Evolutionary conservation across 1,140 invertebrate species (phyloP).

Genomic region (Tetramorium simillimum): DNA sequence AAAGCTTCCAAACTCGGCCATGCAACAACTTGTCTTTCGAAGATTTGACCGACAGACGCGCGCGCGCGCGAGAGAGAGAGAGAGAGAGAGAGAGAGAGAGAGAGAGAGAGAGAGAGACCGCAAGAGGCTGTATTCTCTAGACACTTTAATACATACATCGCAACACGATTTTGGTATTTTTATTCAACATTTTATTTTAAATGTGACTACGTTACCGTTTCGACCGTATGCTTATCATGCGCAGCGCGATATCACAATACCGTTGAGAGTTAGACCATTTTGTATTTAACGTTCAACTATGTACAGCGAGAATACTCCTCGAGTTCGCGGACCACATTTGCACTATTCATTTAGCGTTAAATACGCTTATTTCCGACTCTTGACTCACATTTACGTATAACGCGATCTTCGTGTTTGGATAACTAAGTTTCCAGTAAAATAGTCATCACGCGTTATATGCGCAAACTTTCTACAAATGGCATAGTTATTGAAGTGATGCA

Average conservation of each 20-base stretch:
- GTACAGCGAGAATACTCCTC: not conserved
- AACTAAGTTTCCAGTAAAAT: constrained; percentile 3
- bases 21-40: not conserved
- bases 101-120: not conserved
- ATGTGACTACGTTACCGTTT: not conserved
- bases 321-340: not conserved
- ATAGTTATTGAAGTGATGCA: not conserved
- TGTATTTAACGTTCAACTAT: constrained; percentile 15
- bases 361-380: not conserved
- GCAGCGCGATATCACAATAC: not conserved
- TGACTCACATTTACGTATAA: not conserved
- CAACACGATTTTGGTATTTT: not conserved
- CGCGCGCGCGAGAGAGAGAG: not conserved
- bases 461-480: not conserved
- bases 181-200: not conserved
- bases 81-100: not conserved
- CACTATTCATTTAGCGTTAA: constrained; percentile 36
- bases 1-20: not conserved
- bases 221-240: not conserved
- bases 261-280: not conserved
- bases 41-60: not conserved
- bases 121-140: not conserved
- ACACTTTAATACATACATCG: not conserved
- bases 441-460: not conserved
- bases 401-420: constrained; percentile 11